These are phyloP conservation scores for Heliconius congener DNA, from an alignment of 1,140 invertebrate species.

Conservation along the genomic window DNA sequence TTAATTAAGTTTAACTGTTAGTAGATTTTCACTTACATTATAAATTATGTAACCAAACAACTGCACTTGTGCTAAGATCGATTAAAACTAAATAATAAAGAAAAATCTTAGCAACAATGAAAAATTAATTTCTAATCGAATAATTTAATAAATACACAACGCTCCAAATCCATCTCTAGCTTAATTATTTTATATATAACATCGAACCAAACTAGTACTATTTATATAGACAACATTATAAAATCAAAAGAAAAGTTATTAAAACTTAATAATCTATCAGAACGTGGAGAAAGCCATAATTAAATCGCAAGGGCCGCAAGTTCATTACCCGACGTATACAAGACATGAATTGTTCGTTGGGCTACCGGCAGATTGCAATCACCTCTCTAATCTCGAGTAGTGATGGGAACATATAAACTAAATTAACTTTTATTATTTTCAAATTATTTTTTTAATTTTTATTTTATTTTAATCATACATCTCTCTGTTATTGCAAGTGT, in stretches of 20 bases:
- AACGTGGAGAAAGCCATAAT: slow-evolving; percentile 35
- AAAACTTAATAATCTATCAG: slow-evolving; percentile 33
- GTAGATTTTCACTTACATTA: neutral
- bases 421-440: neutral
- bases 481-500: slow-evolving; percentile 27
- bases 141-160: slow-evolving; percentile 9
- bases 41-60: neutral
- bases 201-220: neutral
- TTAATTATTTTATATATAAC: slow-evolving; percentile 1
- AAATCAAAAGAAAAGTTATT: slow-evolving; percentile 26
- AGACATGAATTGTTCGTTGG: slow-evolving; percentile 27
- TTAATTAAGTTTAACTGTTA: slow-evolving; percentile 1
- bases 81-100: slow-evolving; percentile 8
- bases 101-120: neutral
- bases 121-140: neutral
- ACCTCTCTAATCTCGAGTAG: slow-evolving; percentile 27
- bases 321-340: slow-evolving; percentile 31
- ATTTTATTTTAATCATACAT: neutral
- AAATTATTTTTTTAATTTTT: neutral
- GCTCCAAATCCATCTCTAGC: neutral
- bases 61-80: neutral
- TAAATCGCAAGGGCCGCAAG: slow-evolving; percentile 31
- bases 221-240: slow-evolving; percentile 10
- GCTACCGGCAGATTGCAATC: slow-evolving; percentile 31
- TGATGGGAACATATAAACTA: slow-evolving; percentile 17